These are phyloP conservation scores for Suillia variegata DNA, from an alignment of 2,888 invertebrate species.

Conservation along the genomic window DNA sequence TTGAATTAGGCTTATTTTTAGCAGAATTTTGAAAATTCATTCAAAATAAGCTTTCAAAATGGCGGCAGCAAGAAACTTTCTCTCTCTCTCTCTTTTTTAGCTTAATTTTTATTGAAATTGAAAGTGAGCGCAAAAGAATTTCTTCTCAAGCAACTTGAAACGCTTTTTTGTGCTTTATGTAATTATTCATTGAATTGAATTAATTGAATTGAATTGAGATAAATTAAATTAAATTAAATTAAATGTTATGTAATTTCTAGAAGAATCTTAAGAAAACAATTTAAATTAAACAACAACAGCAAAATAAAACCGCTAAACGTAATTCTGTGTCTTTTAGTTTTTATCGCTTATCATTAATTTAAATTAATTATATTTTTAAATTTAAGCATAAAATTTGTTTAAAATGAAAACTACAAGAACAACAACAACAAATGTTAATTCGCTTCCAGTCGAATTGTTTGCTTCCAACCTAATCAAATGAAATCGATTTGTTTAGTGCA, in stretches of 20 bases:
- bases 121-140: conserved; percentile 15
- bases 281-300: too few relatives aligned
- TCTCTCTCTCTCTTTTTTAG: too few relatives aligned
- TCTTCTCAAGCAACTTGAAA: too few relatives aligned
- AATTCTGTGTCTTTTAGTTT: background rate
- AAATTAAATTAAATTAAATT: too few relatives aligned
- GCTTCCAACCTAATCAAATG: conserved; percentile 32
- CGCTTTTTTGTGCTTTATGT: conserved; percentile 32
- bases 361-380: too few relatives aligned
- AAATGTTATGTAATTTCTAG: conserved; percentile 28
- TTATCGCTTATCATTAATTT: background rate
- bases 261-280: too few relatives aligned
- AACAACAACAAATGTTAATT: background rate
- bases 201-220: too few relatives aligned
- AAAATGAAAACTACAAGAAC: background rate
- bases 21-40: too few relatives aligned
- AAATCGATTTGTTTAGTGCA: background rate
- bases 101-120: conserved; percentile 33
- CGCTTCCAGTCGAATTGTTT: conserved; percentile 38
- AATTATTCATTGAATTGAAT: too few relatives aligned
- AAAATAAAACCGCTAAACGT: background rate
- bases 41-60: background rate
- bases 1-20: too few relatives aligned
- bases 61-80: too few relatives aligned
- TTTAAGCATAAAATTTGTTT: too few relatives aligned